A percentile compares a stretch with the other conserved stretches of the same genome.
Evolutionary conservation across 2,797 vertebrate genomes (phyloP).

Genomic region (Phrynocephalus guinanensis): DNA sequence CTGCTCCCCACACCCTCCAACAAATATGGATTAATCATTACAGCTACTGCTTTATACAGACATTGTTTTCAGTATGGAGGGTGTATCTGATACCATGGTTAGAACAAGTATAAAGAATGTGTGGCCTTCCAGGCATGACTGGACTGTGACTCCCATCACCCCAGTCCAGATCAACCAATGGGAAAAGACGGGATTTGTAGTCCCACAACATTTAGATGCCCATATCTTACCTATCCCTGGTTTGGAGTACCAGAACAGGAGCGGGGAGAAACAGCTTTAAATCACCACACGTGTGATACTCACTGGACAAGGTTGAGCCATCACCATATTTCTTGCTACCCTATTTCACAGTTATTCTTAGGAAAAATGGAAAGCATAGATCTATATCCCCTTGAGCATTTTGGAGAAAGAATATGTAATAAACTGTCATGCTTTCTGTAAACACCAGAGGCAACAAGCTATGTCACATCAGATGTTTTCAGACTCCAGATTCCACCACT

Average conservation of each 20-base stretch:
- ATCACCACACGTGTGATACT: neutral
- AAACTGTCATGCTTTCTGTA: too few species aligned
- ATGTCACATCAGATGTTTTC: too few species aligned
- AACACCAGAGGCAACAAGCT: too few species aligned
- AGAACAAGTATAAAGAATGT: neutral
- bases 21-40: conserved; percentile 56
- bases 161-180: neutral
- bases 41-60: neutral
- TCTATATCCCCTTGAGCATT: neutral
- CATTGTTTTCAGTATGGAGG: neutral
- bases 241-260: neutral
- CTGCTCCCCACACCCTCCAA: neutral
- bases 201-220: neutral
- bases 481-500: too few species aligned
- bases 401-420: neutral
- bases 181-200: neutral
- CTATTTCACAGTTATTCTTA: neutral
- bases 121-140: neutral
- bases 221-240: neutral
- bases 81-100: neutral
- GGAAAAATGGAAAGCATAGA: neutral
- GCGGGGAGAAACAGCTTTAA: neutral
- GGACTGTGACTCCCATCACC: neutral
- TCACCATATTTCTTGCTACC: neutral
- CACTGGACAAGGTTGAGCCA: neutral